Conservation (phyloP, 2,888 invertebrate species). For the Petrolisthes manimaculis region DNA sequence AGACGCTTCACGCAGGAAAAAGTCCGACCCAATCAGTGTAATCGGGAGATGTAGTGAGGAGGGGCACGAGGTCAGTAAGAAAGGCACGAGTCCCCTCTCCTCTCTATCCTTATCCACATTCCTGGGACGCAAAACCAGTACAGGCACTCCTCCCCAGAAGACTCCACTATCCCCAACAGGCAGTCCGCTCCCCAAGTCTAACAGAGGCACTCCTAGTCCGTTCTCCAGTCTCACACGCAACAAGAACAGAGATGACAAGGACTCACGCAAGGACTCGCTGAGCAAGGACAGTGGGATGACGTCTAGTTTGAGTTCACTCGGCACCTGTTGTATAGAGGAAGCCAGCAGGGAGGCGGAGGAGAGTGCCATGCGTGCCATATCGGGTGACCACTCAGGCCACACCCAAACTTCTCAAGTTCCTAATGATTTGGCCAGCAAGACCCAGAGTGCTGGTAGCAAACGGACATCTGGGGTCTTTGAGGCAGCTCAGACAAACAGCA, state of each 20-base stretch:
- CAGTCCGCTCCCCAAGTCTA: slow-evolving; percentile 64
- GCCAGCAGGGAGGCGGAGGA: slow-evolving; percentile 52
- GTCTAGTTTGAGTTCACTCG: slow-evolving; percentile 46
- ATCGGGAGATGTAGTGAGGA: slow-evolving; percentile 36
- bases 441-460: slow-evolving; percentile 26
- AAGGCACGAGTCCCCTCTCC: slow-evolving; percentile 56
- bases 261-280: slow-evolving; percentile 36
- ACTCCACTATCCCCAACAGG: slow-evolving; percentile 69
- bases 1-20: slow-evolving; percentile 59
- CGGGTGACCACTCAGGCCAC: slow-evolving; percentile 29
- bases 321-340: slow-evolving; percentile 53
- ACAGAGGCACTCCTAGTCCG: slow-evolving; percentile 63
- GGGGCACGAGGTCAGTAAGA: slow-evolving; percentile 35
- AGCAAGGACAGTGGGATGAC: slow-evolving; percentile 46
- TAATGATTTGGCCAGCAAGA: slow-evolving; percentile 39
- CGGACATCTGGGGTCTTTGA: slow-evolving; percentile 47
- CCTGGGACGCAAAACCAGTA: slow-evolving; percentile 70
- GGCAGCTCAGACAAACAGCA: slow-evolving; percentile 29
- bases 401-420: slow-evolving; percentile 47
- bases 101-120: slow-evolving; percentile 61
- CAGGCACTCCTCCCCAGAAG: slow-evolving; percentile 71
- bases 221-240: slow-evolving; percentile 61
- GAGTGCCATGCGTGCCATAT: slow-evolving; percentile 59
- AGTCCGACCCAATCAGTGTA: slow-evolving; percentile 59
- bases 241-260: slow-evolving; percentile 58